Conservation (phyloP, 2,888 invertebrate genomes). For the Apoderus coryli region DNA sequence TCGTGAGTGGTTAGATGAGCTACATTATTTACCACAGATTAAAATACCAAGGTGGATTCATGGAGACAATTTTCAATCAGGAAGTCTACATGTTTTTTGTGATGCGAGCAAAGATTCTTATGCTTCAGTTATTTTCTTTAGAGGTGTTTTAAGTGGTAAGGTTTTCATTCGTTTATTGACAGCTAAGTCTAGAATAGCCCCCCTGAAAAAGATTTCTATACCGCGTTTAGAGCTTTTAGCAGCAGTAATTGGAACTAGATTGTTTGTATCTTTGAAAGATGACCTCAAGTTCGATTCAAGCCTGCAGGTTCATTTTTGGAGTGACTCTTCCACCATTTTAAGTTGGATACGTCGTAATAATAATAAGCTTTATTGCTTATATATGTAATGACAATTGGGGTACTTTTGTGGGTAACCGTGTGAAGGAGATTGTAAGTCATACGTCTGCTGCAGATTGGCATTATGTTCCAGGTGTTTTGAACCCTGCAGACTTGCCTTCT, state of each 20-base stretch:
- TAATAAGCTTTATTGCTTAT: no score
- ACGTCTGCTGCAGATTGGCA: background rate
- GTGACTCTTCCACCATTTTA: conserved; percentile 17
- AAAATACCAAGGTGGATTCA: conserved; percentile 10
- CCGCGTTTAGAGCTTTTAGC: conserved; percentile 8
- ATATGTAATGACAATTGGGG: background rate
- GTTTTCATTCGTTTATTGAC: conserved; percentile 4
- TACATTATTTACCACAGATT: conserved; percentile 7
- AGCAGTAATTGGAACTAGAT: conserved; percentile 7
- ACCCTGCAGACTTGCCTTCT: no score
- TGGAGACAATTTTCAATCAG: no score
- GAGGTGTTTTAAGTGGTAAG: conserved; percentile 1
- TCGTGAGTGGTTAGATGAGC: conserved; percentile 7
- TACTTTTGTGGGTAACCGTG: background rate
- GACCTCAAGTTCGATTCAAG: conserved; percentile 10
- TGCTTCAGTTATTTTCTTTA: conserved; percentile 8
- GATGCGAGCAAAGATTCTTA: conserved; percentile 8
- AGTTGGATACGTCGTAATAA: conserved; percentile 16
- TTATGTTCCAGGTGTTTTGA: background rate
- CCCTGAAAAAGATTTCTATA: conserved; percentile 8
- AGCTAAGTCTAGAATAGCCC: conserved; percentile 10
- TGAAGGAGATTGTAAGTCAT: background rate
- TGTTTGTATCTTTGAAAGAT: conserved; percentile 9
- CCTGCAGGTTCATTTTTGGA: conserved; percentile 17
- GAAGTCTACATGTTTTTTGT: no score